Conservation (phyloP, 1,140 invertebrate species). For the Ceratoteleas bidentatus region DNA sequence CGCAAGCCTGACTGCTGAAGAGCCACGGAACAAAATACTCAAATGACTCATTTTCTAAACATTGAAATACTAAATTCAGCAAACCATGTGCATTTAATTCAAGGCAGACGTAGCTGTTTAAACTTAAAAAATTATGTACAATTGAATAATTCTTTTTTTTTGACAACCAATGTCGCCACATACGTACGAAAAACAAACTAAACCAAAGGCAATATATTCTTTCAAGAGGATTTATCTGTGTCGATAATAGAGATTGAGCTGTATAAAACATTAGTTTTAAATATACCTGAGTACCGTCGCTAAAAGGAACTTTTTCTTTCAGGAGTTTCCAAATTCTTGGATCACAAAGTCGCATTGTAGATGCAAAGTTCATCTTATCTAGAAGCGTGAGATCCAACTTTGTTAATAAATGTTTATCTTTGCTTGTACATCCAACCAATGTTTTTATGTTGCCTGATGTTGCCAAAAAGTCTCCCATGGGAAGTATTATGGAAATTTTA, state of each 20-base stretch:
- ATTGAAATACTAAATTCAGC: constrained; percentile 1
- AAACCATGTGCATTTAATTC: constrained; percentile 6
- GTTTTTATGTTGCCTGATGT: constrained; percentile 16
- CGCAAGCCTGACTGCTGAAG: constrained; percentile 7
- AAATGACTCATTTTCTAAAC: constrained; percentile 2
- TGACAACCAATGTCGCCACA: constrained; percentile 32
- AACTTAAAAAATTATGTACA: constrained; percentile 18
- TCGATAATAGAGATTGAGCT: constrained; percentile 5
- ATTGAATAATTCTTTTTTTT: constrained; percentile 10
- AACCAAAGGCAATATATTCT: constrained; percentile 42
- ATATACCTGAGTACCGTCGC: constrained; percentile 10
- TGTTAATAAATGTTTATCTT: constrained; percentile 26
- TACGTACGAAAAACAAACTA: constrained; percentile 19
- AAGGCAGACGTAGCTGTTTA: constrained; percentile 10
- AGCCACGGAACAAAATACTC: constrained; percentile 3
- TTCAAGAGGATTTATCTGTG: constrained; percentile 15
- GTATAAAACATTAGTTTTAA: constrained; percentile 12
- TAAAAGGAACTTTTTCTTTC: constrained; percentile 15
- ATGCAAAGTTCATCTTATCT: constrained; percentile 45
- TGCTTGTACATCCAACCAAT: not conserved
- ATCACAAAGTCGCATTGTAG: constrained; percentile 34
- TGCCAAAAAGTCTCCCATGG: constrained; percentile 7
- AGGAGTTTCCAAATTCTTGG: constrained; percentile 22
- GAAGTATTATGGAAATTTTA: constrained; percentile 2
- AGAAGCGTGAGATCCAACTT: constrained; percentile 6